These are phyloP conservation scores for Ellobius talpinus DNA, from an alignment of 2,113 vertebrate species.

Conservation along the genomic window DNA sequence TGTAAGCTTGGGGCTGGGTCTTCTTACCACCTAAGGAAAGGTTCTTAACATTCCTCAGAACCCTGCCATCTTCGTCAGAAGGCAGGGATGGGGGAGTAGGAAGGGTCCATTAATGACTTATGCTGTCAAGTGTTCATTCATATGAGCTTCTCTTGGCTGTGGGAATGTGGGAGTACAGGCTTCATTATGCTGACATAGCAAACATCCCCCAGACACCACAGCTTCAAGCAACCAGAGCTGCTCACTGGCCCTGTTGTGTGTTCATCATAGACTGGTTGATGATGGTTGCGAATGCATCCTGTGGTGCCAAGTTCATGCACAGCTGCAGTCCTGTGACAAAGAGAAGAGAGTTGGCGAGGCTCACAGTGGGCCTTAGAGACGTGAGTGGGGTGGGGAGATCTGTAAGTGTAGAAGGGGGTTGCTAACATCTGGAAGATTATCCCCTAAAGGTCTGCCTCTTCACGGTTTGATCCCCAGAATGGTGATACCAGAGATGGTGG, in stretches of 20 bases:
- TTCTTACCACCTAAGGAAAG: background rate
- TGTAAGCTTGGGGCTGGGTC: background rate
- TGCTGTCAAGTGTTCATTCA: background rate
- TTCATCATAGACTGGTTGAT: background rate
- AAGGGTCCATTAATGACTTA: too few relatives aligned
- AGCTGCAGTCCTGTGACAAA: too few relatives aligned
- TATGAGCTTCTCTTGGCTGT: background rate
- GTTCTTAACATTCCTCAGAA: background rate
- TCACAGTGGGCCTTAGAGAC: background rate
- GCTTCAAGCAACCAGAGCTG: background rate
- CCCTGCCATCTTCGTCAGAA: too few relatives aligned
- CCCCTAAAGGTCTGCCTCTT: background rate
- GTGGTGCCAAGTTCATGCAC: background rate
- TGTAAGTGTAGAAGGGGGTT: background rate
- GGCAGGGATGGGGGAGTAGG: too few relatives aligned
- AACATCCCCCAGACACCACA: background rate
- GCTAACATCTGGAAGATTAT: background rate
- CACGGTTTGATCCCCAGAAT: background rate
- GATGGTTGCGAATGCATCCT: background rate
- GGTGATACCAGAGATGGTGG: background rate
- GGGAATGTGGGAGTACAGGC: background rate
- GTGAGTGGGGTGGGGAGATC: background rate
- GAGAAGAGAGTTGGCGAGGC: background rate
- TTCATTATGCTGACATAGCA: background rate
- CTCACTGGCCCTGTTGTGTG: background rate